Evolutionary conservation across 1,140 invertebrate species (phyloP), one percentile per base, ranked within the genome.

Genomic region (Charaxes varanes): DNA sequence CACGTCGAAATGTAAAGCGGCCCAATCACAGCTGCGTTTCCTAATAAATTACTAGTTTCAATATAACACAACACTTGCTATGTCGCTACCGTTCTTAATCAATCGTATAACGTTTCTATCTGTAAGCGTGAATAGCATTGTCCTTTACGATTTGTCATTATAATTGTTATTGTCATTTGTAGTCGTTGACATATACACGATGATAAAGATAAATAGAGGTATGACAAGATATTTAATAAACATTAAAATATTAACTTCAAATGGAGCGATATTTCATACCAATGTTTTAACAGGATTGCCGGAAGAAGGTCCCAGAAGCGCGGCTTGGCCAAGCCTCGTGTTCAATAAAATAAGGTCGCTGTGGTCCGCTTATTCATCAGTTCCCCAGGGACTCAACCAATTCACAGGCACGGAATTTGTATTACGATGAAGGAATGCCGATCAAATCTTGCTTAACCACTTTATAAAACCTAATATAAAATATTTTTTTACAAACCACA

Each of bases 261-360:
- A 7, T 3, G 6, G 27, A 16, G 24, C 14, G 14, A 19, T 48
- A 37, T 42, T 37, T 52, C 45, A 51, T 50, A 38, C 41, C 37
- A 53, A 37, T 62, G 48, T 58, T 66, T 56, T 59, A 50, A 68
- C 78, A 83, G 78, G 78, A 41, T 49, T 83, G 33, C 76, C 78
- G 41, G 78, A 83, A 41, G 79, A 83, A 53, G 76, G 79, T 22
- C 72, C 76, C 7, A 55, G 79, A 34, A 79, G 60, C 37, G 76
- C 86, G 59, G 86, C 90, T 52, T 92, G 92, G 90, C 90, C 90
- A 13, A 92, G 91, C 31, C 78, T 92, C 48, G 91, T 94, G 37
- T 88, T 94, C 59, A 92, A 92, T 61, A 95, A 94, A 87, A 94
- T 94, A 71, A 92, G 92, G 65, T 94, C 93, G 6, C 81, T 95